Evolutionary conservation across 2,888 invertebrate genomes (phyloP).

Genomic region (Drosophila picticornis): DNA sequence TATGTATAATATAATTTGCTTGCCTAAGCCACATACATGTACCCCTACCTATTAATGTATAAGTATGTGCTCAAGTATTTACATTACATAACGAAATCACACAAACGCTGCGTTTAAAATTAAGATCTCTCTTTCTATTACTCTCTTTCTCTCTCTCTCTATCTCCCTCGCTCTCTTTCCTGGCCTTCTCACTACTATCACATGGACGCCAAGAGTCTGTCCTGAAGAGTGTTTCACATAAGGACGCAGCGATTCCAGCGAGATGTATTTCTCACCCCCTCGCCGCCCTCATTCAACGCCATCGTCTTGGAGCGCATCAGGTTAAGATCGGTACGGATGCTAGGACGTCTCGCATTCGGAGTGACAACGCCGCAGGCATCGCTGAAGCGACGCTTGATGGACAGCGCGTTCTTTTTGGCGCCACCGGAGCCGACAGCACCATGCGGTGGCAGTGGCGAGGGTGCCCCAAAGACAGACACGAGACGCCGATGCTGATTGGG

Average conservation of each 20-base stretch:
- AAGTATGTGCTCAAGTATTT: constrained; percentile 46
- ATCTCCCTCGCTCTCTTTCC: background rate
- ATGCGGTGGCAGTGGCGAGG: constrained; percentile 91
- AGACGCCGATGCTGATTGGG: constrained; percentile 94
- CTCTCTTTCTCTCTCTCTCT: background rate
- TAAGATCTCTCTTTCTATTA: constrained; percentile 45
- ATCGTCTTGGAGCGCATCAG: constrained; percentile 94
- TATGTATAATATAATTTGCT: constrained; percentile 23
- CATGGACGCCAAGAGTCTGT: constrained; percentile 45
- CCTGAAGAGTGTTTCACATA: constrained; percentile 62
- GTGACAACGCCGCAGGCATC: constrained; percentile 95
- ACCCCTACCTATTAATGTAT: constrained; percentile 11
- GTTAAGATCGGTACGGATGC: constrained; percentile 94
- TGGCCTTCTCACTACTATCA: constrained; percentile 65
- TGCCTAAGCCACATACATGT: constrained; percentile 19
- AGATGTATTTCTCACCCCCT: constrained; percentile 86
- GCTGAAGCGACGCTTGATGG: constrained; percentile 92
- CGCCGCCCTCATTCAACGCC: constrained; percentile 89
- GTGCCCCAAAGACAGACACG: constrained; percentile 91
- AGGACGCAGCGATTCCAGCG: constrained; percentile 79
- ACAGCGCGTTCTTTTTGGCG: constrained; percentile 91
- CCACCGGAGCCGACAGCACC: constrained; percentile 88
- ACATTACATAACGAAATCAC: constrained; percentile 73
- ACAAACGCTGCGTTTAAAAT: constrained; percentile 76
- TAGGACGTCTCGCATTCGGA: constrained; percentile 94